A percentile compares a stretch with the other conserved stretches of the same genome.
phyloP scores from a whole-genome alignment of 2,113 vertebrate species.

The Psophia crepitans region DNA sequence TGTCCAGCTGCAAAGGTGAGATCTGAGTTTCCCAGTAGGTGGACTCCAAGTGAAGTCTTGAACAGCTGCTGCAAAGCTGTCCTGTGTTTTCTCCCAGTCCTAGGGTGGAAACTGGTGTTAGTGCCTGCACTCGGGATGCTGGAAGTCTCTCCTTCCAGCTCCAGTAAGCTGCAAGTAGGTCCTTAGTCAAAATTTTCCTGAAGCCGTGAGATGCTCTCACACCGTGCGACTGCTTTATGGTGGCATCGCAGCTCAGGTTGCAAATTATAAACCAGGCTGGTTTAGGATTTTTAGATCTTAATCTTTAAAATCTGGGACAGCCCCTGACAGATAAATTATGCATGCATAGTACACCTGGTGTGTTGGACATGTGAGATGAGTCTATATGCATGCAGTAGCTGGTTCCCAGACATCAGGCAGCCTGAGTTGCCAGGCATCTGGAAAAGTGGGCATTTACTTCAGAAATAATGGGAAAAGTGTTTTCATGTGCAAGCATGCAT shows the following conservation, averaged over 20 bases:
- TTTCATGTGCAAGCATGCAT: not conserved
- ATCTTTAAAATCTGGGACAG: not conserved
- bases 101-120: not conserved
- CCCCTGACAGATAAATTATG: not conserved
- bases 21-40: not conserved
- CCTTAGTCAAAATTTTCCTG: not conserved
- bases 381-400: not conserved
- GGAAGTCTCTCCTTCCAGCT: not conserved
- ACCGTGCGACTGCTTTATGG: not conserved
- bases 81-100: not conserved
- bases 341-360: not conserved
- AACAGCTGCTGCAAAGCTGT: not conserved
- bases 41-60: not conserved
- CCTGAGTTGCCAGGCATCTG: not conserved
- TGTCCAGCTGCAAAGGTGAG: not conserved
- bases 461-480: not conserved
- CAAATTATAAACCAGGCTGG: not conserved
- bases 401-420: not conserved
- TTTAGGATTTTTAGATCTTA: not conserved
- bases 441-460: not conserved
- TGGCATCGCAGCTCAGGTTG: not conserved
- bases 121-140: not conserved
- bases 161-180: not conserved
- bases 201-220: not conserved
- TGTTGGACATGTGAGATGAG: not conserved